Evolutionary conservation across 2,113 vertebrate species (phyloP).

Genomic region (Mohoua ochrocephala): DNA sequence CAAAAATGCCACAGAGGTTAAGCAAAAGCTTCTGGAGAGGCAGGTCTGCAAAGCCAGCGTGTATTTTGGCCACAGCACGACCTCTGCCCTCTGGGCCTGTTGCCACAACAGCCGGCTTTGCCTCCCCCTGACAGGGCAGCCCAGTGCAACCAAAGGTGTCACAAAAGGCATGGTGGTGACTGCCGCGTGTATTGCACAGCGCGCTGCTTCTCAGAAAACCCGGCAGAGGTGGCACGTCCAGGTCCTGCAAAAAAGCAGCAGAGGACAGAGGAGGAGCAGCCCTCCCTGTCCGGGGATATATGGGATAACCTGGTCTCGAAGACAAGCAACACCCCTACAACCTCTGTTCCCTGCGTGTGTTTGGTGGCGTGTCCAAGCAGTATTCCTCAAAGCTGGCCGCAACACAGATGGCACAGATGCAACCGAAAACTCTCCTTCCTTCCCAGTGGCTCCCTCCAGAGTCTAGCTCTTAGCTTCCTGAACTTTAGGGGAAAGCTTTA

Average conservation of each 20-base stretch:
- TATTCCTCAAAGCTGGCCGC: background rate
- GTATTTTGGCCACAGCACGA: background rate
- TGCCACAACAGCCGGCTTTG: background rate
- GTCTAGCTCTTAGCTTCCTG: background rate
- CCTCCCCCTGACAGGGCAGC: background rate
- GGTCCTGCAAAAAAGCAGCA: background rate
- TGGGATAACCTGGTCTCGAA: background rate
- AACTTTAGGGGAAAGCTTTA: background rate
- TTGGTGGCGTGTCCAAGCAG: background rate
- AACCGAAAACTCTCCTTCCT: background rate
- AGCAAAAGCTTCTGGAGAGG: background rate
- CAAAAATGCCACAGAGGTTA: background rate
- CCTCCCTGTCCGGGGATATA: background rate
- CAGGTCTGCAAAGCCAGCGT: background rate
- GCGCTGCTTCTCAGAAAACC: background rate
- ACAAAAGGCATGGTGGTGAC: background rate
- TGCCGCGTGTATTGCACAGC: rapidly evolving
- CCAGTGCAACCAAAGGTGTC: background rate
- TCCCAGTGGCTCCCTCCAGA: slow-evolving; percentile 11
- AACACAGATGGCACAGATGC: background rate
- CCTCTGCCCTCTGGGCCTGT: background rate
- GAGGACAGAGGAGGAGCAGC: background rate
- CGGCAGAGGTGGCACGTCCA: rapidly evolving
- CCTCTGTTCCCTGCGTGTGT: background rate
- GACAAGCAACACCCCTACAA: background rate